Conservation (phyloP, 2,888 invertebrate genomes). For the Caenorhabditis japonica region DNA sequence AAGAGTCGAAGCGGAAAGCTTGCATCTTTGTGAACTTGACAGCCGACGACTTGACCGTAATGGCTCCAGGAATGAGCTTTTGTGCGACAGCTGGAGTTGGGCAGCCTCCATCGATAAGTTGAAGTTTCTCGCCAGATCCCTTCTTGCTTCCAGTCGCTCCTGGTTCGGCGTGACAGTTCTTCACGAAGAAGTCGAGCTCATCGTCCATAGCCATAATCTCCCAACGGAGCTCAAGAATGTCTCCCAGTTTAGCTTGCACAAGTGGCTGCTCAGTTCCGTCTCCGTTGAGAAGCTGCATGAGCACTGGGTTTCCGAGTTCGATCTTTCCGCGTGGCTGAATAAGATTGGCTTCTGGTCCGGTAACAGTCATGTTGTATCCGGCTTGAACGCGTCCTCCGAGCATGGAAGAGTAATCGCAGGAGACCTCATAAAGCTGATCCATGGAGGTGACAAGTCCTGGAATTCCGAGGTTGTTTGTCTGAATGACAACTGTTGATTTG, state of each 20-base stretch:
- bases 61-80: constrained; percentile 75
- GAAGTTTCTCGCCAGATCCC: constrained; percentile 68
- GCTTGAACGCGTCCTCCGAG: constrained; percentile 74
- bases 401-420: constrained; percentile 75
- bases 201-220: constrained; percentile 78
- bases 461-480: constrained; percentile 77
- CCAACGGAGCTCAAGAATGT: constrained; percentile 77
- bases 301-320: constrained; percentile 77
- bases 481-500: constrained; percentile 76
- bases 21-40: constrained; percentile 66
- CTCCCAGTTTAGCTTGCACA: constrained; percentile 76
- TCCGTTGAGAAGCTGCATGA: constrained; percentile 74
- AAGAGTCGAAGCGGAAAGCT: constrained; percentile 77
- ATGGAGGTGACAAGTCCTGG: constrained; percentile 77
- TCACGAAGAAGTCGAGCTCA: constrained; percentile 77
- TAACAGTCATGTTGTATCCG: constrained; percentile 75
- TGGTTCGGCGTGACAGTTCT: constrained; percentile 76
- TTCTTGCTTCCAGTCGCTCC: constrained; percentile 55
- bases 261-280: constrained; percentile 65
- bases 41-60: constrained; percentile 64
- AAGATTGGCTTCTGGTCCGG: constrained; percentile 75
- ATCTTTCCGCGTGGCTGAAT: constrained; percentile 77
- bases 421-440: constrained; percentile 76
- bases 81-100: constrained; percentile 77
- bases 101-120: constrained; percentile 75